Evolutionary conservation across 2,888 invertebrate genomes (phyloP).

Genomic region (Melanchra persicariae): DNA sequence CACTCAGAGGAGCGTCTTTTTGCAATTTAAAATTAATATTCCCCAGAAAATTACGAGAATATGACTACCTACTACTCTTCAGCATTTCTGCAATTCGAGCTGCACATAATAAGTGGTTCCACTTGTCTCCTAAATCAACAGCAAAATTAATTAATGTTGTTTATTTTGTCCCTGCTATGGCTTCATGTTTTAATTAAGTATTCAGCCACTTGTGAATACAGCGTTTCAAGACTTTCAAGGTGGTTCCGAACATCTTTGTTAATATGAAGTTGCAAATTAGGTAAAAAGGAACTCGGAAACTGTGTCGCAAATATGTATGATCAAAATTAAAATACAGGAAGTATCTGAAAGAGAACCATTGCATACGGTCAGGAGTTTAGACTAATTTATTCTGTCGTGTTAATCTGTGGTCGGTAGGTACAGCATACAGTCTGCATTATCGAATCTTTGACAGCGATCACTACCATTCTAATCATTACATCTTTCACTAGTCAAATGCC

Average conservation of each 20-base stretch:
- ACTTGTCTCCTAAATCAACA: constrained; percentile 46
- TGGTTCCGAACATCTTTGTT: neutral
- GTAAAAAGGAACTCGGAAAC: neutral
- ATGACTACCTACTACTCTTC: constrained; percentile 10
- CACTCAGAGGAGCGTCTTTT: neutral
- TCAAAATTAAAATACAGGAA: neutral
- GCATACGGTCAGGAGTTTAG: neutral
- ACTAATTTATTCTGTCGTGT: neutral
- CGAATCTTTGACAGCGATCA: neutral
- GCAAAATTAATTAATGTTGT: constrained; percentile 44
- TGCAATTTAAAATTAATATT: constrained; percentile 40
- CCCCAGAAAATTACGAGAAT: neutral
- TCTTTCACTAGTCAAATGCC: neutral
- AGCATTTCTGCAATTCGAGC: constrained; percentile 26
- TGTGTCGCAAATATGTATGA: neutral
- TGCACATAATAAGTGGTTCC: constrained; percentile 18
- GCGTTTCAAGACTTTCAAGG: constrained; percentile 21
- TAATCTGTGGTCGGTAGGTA: neutral
- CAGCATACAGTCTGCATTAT: no score
- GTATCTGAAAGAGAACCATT: neutral
- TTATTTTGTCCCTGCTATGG: constrained; percentile 27
- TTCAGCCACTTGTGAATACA: constrained; percentile 41
- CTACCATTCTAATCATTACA: neutral
- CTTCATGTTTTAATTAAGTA: constrained; percentile 37
- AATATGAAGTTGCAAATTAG: neutral